These are phyloP conservation scores for Bombycilla garrulus DNA, from an alignment of 2,113 vertebrate genomes.

Conservation along the genomic window DNA sequence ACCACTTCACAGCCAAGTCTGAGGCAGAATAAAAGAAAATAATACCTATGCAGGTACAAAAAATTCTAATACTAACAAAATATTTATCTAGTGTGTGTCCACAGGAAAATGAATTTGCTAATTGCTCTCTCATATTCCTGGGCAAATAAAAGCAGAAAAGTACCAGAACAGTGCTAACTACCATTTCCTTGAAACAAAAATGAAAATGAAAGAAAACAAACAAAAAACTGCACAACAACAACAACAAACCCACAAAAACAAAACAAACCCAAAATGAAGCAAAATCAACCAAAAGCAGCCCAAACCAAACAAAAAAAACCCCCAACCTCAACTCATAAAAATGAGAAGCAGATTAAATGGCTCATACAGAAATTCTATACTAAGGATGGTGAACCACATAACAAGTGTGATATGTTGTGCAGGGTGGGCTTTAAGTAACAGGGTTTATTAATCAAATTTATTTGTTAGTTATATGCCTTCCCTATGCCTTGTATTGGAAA, in stretches of 20 bases:
- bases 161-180: not conserved
- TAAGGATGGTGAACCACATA: not conserved
- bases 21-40: not conserved
- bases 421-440: not conserved
- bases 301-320: not conserved
- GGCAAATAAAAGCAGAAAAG: not conserved
- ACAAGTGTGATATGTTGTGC: not conserved
- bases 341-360: not conserved
- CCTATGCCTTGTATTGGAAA: not conserved
- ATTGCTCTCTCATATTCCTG: not conserved
- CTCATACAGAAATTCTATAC: not conserved
- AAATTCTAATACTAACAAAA: not conserved
- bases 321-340: not conserved
- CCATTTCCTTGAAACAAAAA: not conserved
- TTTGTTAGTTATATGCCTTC: not conserved
- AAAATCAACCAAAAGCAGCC: not conserved
- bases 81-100: not conserved
- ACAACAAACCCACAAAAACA: not conserved
- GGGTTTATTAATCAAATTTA: not conserved
- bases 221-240: not conserved
- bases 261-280: not conserved
- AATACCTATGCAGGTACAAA: not conserved
- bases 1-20: not conserved
- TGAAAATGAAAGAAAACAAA: not conserved
- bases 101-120: not conserved